Evolutionary conservation across 2,113 vertebrate species (phyloP).

Genomic region (Paradoxurus hermaphroditus): DNA sequence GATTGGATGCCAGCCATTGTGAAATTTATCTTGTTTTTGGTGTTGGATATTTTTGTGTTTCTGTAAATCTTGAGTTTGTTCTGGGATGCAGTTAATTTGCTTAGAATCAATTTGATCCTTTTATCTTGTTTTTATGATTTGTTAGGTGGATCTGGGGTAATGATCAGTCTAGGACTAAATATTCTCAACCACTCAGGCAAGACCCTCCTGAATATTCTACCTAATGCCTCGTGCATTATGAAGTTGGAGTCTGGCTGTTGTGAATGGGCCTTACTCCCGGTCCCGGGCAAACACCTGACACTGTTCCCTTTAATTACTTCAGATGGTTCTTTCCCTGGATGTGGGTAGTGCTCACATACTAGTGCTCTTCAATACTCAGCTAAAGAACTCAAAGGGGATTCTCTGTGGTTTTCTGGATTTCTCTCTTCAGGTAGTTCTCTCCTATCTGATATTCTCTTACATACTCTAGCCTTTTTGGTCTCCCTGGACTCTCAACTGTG

Average conservation of each 20-base stretch:
- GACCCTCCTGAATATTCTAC: background rate
- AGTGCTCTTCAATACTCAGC: background rate
- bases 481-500: background rate
- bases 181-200: background rate
- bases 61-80: background rate
- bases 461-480: background rate
- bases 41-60: background rate
- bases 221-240: background rate
- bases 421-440: background rate
- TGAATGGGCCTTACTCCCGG: background rate
- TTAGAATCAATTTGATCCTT: background rate
- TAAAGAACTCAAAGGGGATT: background rate
- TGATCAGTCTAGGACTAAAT: background rate
- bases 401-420: background rate
- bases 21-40: background rate
- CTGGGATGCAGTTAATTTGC: background rate
- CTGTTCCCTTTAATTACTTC: background rate
- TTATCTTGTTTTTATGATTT: background rate
- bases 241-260: background rate
- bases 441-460: background rate
- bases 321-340: background rate
- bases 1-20: background rate
- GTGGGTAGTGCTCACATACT: background rate
- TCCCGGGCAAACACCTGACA: background rate
- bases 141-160: background rate